phyloP scores from a whole-genome alignment of 2,888 invertebrate species.

The Gymnosoma rotundatum region DNA sequence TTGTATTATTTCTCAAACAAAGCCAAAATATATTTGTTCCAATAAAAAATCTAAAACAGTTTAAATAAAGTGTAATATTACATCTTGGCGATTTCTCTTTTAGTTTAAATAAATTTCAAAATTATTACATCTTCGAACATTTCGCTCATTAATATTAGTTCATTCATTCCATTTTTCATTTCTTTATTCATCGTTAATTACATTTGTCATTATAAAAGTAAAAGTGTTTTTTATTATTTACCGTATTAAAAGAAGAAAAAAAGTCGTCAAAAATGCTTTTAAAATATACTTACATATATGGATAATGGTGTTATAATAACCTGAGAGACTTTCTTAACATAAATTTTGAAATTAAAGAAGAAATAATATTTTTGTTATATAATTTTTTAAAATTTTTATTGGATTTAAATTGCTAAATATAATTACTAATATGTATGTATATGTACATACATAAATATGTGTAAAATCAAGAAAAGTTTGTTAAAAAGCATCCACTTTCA shows the following conservation, averaged over 20 bases:
- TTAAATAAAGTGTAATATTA: neutral
- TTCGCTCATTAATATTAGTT: constrained; percentile 42
- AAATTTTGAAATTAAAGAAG: too few relatives aligned
- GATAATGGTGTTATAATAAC: too few relatives aligned
- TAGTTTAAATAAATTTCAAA: neutral
- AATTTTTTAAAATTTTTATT: neutral
- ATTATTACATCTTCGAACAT: constrained; percentile 13
- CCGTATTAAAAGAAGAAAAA: constrained; percentile 1
- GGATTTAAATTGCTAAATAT: too few relatives aligned
- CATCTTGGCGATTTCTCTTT: constrained; percentile 38
- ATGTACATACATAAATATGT: neutral
- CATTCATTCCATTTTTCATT: constrained; percentile 22
- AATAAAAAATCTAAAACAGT: neutral
- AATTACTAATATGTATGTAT: too few relatives aligned
- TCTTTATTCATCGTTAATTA: constrained; percentile 29
- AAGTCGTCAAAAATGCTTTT: constrained; percentile 4
- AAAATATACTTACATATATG: neutral
- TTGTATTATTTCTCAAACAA: too few relatives aligned
- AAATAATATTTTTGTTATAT: constrained; percentile 2
- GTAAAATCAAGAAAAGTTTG: neutral
- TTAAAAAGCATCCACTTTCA: neutral
- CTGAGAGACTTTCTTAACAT: too few relatives aligned
- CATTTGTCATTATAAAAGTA: constrained; percentile 42
- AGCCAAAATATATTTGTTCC: neutral
- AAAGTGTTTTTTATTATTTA: constrained; percentile 40